Evolutionary conservation across 2,113 vertebrate genomes (phyloP).

Genomic region (Phoenicopterus ruber): DNA sequence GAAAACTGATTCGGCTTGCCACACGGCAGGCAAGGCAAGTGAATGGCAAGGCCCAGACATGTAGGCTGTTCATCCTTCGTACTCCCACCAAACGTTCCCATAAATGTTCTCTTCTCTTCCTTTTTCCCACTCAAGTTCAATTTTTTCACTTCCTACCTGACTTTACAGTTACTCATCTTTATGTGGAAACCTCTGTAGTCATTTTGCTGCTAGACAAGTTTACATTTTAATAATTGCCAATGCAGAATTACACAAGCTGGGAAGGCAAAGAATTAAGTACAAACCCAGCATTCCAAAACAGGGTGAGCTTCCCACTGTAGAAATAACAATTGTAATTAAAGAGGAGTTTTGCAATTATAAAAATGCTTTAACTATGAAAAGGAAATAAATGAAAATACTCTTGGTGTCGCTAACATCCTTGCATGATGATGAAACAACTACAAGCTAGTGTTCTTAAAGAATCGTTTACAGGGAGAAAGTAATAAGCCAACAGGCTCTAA

Average conservation of each 20-base stretch:
- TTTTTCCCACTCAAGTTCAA: neutral
- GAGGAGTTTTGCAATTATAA: conserved; percentile 19
- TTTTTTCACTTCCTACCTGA: neutral
- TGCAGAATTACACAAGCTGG: neutral
- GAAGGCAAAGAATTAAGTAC: conserved; percentile 1
- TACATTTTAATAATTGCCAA: neutral
- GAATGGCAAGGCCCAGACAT: neutral
- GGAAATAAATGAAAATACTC: neutral
- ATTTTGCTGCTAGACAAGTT: neutral
- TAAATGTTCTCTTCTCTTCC: neutral
- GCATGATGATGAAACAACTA: neutral
- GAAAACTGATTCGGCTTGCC: neutral
- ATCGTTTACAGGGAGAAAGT: neutral
- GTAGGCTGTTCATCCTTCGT: neutral
- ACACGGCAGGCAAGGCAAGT: neutral
- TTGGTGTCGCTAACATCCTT: neutral
- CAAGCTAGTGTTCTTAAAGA: neutral
- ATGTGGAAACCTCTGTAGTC: neutral
- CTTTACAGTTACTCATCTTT: neutral
- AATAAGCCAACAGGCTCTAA: neutral
- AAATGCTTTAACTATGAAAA: neutral
- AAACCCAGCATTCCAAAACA: conserved; percentile 4
- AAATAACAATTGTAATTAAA: conserved; percentile 22
- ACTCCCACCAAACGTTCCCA: neutral
- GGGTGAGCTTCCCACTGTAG: neutral